Evolutionary conservation across 2,888 invertebrate genomes (phyloP), one percentile per base, ranked within the genome.

Genomic region (Cactoblastis cactorum): DNA sequence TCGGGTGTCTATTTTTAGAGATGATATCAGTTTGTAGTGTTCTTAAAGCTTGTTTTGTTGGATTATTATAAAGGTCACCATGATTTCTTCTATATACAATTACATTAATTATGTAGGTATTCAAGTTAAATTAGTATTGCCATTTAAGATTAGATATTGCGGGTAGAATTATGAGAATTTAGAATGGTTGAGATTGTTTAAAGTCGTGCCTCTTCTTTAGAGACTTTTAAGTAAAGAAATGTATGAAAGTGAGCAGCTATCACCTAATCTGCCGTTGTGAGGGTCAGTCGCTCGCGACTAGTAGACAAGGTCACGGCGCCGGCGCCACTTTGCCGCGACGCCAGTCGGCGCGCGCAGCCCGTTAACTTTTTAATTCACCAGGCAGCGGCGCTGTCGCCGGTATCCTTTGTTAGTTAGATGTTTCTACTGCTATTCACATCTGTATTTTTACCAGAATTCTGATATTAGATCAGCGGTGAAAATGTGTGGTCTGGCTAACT

Each of bases 241-340:
- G 66, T 55, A 55, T 68, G 65, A 67, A 66, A 71, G 69, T 63
- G 56, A 64, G 65, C 65, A 69, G 67, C 73, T 73, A 72, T 71
- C 75, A 67, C 72, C 79, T 83, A 84, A 83, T 84, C 80, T 80
- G 78, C 61, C 65, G 70, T 59, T 55, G 73, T 73, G 84, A 85
- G 86, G 84, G 85, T 85, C 86, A 83, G 67, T 71, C 79, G 80
- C 69, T 75, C 71, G 81, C 83, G 86, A 85, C 84, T 85, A 83
- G 75, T 76, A 82, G 83, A 80, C 86, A 88, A 87, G 88, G 88
- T 86, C 88, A 80, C 77, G 83, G 74, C 84, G 83, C 77, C 72
- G 87, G 86, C 88, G 83, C 83, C 83, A 77, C 63, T 65, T 45
- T 61, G 86, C 82, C 86, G 83, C 76, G 78, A 59, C 74, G 76